A percentile compares a stretch with the other conserved stretches of the same genome.
Conservation (phyloP, 2,888 invertebrate genomes). For the Alloplasta piceator region DNA sequence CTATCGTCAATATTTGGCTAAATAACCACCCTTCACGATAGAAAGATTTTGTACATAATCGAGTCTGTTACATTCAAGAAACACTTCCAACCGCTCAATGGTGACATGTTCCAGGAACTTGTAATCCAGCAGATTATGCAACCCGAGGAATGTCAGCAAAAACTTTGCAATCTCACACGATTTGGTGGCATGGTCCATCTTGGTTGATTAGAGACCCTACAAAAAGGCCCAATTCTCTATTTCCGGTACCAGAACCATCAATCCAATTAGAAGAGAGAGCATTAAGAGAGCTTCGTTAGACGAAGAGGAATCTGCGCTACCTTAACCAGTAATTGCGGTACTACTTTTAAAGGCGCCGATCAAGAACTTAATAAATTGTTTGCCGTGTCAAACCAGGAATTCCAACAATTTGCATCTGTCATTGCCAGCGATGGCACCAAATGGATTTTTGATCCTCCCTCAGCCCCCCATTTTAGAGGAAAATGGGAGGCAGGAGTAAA, state of each 20-base stretch:
- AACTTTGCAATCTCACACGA: no score
- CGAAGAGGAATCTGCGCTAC: conserved; percentile 55
- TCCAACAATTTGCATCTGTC: background rate
- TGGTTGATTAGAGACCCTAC: no score
- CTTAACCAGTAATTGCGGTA: conserved; percentile 36
- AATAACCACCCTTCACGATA: conserved; percentile 63
- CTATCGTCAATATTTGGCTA: no score
- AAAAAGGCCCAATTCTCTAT: no score
- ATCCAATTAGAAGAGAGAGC: no score
- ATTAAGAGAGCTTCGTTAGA: conserved; percentile 56
- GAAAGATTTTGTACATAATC: conserved; percentile 68
- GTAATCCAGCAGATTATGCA: no score
- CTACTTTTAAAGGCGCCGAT: conserved; percentile 42
- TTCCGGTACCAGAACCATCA: conserved; percentile 38
- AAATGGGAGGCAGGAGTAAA: conserved; percentile 50
- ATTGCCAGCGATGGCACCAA: conserved; percentile 13
- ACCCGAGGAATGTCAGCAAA: no score
- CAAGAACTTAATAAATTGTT: conserved; percentile 17
- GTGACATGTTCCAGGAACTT: no score
- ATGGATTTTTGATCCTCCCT: conserved; percentile 46
- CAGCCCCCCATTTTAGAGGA: conserved; percentile 47
- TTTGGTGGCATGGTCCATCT: no score
- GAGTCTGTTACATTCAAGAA: no score
- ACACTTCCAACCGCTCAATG: conserved; percentile 39
- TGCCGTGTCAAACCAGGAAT: background rate